These are phyloP conservation scores for Phoenicopterus ruber DNA, from an alignment of 2,113 vertebrate genomes.

Conservation along the genomic window DNA sequence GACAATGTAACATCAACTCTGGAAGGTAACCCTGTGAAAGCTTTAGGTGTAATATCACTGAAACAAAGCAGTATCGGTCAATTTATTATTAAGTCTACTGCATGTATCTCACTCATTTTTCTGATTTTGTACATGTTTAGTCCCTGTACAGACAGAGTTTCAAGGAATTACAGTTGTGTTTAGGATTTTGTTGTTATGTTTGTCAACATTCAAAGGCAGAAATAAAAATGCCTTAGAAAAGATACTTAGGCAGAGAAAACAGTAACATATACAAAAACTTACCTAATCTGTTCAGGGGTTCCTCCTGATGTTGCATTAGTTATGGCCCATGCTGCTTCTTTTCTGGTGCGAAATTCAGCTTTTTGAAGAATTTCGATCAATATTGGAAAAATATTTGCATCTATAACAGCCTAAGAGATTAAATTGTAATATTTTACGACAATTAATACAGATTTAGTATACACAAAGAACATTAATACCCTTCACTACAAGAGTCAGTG, in stretches of 20 bases:
- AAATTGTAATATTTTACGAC: neutral
- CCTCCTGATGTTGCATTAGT: constrained; percentile 89
- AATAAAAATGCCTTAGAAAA: neutral
- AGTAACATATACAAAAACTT: neutral
- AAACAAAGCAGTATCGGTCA: neutral
- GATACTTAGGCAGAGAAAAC: neutral
- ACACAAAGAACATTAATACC: neutral
- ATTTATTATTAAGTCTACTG: neutral
- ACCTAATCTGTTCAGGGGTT: constrained; percentile 87
- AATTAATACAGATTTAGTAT: neutral
- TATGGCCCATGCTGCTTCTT: constrained; percentile 89
- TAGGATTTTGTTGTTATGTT: neutral
- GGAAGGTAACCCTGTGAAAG: neutral
- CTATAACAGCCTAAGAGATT: constrained; percentile 83
- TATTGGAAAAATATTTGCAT: constrained; percentile 91
- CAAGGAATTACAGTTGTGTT: neutral
- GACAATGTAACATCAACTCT: neutral
- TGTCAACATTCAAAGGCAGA: neutral
- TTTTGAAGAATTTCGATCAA: constrained; percentile 92
- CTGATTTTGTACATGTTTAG: neutral
- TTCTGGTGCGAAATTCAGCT: constrained; percentile 91
- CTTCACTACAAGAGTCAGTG: neutral
- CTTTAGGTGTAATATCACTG: neutral
- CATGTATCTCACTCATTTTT: neutral
- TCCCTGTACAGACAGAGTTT: neutral